Evolutionary conservation across 2,797 vertebrate species (phyloP).

Genomic region (Gambelia wislizenii): DNA sequence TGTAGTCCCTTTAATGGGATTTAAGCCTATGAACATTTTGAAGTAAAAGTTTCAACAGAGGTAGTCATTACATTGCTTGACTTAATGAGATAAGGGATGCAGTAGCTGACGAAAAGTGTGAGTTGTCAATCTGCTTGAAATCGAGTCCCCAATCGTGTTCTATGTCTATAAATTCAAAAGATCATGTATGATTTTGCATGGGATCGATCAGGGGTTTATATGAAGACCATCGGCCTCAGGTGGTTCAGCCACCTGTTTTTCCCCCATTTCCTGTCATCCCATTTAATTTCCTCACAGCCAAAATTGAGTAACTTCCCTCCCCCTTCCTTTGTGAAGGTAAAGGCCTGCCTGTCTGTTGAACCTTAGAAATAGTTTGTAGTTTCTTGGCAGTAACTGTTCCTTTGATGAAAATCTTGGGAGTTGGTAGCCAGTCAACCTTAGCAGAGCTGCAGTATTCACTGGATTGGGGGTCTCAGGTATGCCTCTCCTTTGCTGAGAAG

Average conservation of each 20-base stretch:
- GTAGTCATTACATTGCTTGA: too few species aligned
- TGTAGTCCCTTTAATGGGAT: neutral
- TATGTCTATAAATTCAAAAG: neutral
- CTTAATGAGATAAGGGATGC: neutral
- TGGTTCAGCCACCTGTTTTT: too few species aligned
- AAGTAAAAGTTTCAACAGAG: neutral
- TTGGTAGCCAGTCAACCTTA: neutral
- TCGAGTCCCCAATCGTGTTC: neutral
- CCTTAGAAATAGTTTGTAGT: too few species aligned
- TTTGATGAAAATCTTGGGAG: neutral
- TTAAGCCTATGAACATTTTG: neutral
- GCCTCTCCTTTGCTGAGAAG: neutral
- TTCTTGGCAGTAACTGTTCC: neutral
- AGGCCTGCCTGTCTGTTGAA: neutral
- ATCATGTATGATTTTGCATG: too few species aligned
- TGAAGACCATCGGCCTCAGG: too few species aligned
- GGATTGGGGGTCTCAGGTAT: neutral
- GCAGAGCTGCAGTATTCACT: neutral
- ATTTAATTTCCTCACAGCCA: neutral
- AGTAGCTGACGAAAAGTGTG: neutral
- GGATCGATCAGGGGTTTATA: neutral
- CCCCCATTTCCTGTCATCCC: neutral
- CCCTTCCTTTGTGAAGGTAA: neutral
- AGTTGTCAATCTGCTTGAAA: neutral
- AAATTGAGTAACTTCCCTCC: neutral